Evolutionary conservation across 2,113 vertebrate genomes (phyloP).

Genomic region (Australoheros scitulus): DNA sequence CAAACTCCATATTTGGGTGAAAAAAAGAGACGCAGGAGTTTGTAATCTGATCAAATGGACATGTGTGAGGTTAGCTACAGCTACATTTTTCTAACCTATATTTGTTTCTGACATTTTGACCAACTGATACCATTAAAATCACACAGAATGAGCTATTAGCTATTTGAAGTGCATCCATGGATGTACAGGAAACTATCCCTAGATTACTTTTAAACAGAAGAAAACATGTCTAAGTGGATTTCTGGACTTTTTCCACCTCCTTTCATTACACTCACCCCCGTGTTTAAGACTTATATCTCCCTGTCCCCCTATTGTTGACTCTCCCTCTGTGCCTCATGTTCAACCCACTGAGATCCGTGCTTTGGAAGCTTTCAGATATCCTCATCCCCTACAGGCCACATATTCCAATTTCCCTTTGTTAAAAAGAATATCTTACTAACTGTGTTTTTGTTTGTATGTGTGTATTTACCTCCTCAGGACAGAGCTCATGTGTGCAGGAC

Average conservation of each 20-base stretch:
- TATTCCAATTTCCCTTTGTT: accelerated
- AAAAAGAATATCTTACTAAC: background rate
- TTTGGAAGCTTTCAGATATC: background rate
- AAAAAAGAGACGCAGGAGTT: too few species aligned
- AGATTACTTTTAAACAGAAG: background rate
- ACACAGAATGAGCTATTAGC: background rate
- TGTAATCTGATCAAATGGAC: accelerated
- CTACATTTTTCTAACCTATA: background rate
- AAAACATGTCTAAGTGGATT: background rate
- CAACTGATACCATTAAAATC: background rate
- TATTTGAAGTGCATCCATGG: background rate
- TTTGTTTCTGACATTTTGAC: background rate
- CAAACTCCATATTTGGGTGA: background rate
- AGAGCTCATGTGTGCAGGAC: constrained; percentile 98
- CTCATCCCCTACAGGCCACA: background rate
- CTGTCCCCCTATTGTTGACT: background rate
- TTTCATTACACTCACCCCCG: background rate
- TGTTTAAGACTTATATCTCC: too few species aligned
- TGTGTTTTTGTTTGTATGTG: background rate
- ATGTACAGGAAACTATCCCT: background rate
- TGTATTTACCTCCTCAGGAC: constrained; percentile 92
- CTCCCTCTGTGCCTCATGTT: background rate
- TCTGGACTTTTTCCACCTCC: background rate
- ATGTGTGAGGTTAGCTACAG: too few species aligned
- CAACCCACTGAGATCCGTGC: background rate